Evolutionary conservation across 2,797 vertebrate species (phyloP), one percentile per base, ranked within the genome.

Genomic region (Thunnus albacares): DNA sequence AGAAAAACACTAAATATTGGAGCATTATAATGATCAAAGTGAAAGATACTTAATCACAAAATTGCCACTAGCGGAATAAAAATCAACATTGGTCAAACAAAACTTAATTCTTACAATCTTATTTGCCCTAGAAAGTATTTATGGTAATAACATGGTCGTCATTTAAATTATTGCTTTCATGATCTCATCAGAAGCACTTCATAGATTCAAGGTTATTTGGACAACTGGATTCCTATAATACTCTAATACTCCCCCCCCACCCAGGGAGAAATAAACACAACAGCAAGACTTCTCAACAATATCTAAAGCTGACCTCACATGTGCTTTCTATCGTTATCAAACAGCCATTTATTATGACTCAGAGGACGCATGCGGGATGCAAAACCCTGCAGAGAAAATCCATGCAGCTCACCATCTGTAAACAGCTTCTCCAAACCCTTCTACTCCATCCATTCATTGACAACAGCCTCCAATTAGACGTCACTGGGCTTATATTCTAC

Each of bases 341-440:
- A 51, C 41, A 67, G 63, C 5, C 74, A 35, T 64, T 81, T 71
- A 71, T 85, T 53, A 66, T 51, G 43, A 71, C 53, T 82, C 71
- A 38, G 63, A 76, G 65, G 68, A 22, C 5, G 59, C 17, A 43
- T 30, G 17, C 14, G 26, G 38, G 75, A 75, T 20, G 22, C 8
- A 58, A 66, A 64, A 30, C 41, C 66, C 80, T 1, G 41, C 20
- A 20, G 82, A 68, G 78, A 62, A 72, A 81, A 76, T 77, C 61
- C 45, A 60, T 51, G 62, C 70, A 71, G 64, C 62, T 61, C 65
- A 13, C 22, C 63, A 38, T 75, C 60, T 75, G 64, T 74, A 78
- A 83, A 62, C 70, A 69, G 24, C 30, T 9, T 30, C 5, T 30
- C 0, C 4, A 30, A 30, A 30, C 28, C 28, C 28, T 30, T 30